Conservation (phyloP, 2,113 vertebrate species). For the Amphiprion percula region DNA sequence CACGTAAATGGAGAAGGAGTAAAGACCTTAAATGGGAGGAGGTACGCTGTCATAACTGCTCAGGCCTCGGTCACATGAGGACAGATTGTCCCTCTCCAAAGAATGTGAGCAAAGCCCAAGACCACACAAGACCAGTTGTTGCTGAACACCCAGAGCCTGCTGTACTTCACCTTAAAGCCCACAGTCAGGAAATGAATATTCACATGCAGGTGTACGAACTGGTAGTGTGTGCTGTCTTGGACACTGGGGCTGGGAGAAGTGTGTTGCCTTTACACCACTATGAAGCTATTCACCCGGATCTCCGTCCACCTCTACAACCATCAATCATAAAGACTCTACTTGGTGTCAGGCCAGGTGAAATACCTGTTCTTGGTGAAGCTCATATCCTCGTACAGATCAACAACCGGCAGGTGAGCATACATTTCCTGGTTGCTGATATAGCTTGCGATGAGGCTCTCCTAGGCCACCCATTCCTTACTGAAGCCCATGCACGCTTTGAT, state of each 20-base stretch:
- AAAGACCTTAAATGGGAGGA: constrained; percentile 2
- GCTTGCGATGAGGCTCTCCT: no score
- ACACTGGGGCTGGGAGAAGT: constrained; percentile 24
- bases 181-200: constrained; percentile 34
- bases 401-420: not conserved
- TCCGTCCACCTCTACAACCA: constrained; percentile 16
- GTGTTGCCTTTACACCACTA: constrained; percentile 23
- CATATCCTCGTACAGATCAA: not conserved
- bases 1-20: no score
- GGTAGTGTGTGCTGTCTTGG: constrained; percentile 23
- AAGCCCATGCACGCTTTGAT: no score
- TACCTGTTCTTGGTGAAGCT: not conserved
- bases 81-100: constrained; percentile 24
- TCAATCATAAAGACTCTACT: not conserved
- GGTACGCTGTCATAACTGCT: constrained; percentile 44
- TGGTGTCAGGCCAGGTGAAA: not conserved
- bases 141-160: not conserved
- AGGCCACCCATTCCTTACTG: no score
- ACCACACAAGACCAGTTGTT: no score
- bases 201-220: constrained; percentile 4
- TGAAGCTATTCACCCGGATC: constrained; percentile 8
- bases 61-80: constrained; percentile 21
- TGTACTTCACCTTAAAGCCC: not conserved
- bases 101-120: not conserved
- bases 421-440: no score